Conservation (phyloP, 35 echinoderm and acorn worm genomes). For the Eucidaris tribuloides region DNA sequence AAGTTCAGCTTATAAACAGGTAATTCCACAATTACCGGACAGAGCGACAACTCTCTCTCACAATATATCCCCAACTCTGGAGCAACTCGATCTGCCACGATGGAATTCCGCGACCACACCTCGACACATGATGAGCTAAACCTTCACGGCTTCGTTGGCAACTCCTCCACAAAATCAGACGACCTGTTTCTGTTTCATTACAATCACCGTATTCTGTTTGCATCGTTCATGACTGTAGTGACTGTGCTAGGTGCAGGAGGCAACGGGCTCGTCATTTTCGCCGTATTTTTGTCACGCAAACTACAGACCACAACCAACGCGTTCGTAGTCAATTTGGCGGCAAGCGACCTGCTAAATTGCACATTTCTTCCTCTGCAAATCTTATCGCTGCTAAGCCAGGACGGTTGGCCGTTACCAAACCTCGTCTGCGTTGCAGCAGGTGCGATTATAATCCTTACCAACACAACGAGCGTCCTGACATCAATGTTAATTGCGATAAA, state of each 20-base stretch:
- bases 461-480: neutral
- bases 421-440: slow-evolving; percentile 3
- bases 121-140: too few species aligned
- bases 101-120: too few species aligned
- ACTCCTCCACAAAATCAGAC: too few species aligned
- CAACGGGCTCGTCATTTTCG: slow-evolving; percentile 13
- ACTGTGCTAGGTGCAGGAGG: neutral
- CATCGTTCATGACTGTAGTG: neutral
- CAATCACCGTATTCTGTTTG: neutral
- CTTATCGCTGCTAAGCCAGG: neutral
- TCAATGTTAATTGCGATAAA: slow-evolving; percentile 40
- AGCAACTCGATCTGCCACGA: too few species aligned
- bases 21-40: too few species aligned
- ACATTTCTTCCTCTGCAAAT: slow-evolving; percentile 1
- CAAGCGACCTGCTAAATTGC: slow-evolving; percentile 1
- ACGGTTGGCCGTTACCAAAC: neutral
- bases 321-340: slow-evolving; percentile 5
- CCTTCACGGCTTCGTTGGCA: too few species aligned
- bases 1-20: too few species aligned
- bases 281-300: slow-evolving; percentile 8
- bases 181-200: too few species aligned
- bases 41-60: too few species aligned
- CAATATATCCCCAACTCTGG: too few species aligned
- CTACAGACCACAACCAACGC: slow-evolving; percentile 23
- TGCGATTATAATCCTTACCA: neutral